phyloP scores from a whole-genome alignment of 2,888 invertebrate species.

The Chrysolina haemoptera region DNA sequence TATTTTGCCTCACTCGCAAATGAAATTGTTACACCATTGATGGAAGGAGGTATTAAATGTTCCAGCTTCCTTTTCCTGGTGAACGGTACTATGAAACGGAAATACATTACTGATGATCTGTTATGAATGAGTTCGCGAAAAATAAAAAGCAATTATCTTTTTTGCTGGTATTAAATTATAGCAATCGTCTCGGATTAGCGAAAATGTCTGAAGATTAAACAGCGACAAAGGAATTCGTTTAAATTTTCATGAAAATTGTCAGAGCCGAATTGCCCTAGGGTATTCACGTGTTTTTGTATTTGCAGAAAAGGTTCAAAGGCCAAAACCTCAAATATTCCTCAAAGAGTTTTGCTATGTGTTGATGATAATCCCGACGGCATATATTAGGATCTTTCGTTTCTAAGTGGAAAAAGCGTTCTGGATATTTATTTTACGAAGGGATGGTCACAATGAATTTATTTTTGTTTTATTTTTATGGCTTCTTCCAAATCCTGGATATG shows the following conservation, averaged over 20 bases:
- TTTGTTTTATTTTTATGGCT: background rate
- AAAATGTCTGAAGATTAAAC: background rate
- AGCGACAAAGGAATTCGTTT: background rate
- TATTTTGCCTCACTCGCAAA: too few species aligned
- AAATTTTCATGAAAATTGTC: slow-evolving; percentile 3
- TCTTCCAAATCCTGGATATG: too few species aligned
- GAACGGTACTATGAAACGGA: too few species aligned
- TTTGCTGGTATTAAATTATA: background rate
- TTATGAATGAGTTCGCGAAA: too few species aligned
- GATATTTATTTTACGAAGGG: background rate
- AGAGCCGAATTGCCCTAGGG: background rate
- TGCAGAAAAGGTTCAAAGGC: slow-evolving; percentile 36
- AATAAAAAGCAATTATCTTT: background rate
- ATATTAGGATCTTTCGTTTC: slow-evolving; percentile 22
- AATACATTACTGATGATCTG: too few species aligned
- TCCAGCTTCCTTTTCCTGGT: too few species aligned
- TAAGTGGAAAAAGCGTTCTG: background rate
- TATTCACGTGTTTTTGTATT: slow-evolving; percentile 31
- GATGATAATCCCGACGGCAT: slow-evolving; percentile 33
- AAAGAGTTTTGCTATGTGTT: slow-evolving; percentile 30
- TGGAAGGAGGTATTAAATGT: too few species aligned
- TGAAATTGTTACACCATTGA: too few species aligned
- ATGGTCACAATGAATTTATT: background rate
- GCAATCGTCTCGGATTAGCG: background rate
- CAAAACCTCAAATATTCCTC: slow-evolving; percentile 37